A percentile compares a stretch with the other conserved stretches of the same genome.
phyloP scores from a whole-genome alignment of 2,113 vertebrate species.

The Coptodon bakossiorum region DNA sequence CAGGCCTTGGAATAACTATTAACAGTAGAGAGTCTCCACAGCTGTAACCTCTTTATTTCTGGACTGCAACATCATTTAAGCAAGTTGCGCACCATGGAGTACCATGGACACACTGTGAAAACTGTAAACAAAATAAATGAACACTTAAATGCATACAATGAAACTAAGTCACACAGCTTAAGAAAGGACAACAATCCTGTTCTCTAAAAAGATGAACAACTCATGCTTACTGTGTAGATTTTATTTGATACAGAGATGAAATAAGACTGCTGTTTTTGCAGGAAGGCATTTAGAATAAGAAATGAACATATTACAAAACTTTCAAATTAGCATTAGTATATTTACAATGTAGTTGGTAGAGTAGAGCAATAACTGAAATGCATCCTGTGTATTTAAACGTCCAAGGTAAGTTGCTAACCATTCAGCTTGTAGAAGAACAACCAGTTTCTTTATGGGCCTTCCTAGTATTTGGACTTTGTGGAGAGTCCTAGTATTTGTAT shows the following conservation, averaged over 20 bases:
- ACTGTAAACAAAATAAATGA: neutral
- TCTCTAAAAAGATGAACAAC: neutral
- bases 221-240: neutral
- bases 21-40: neutral
- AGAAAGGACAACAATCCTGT: neutral
- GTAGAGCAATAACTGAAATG: neutral
- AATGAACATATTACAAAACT: neutral
- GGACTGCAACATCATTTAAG: neutral
- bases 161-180: neutral
- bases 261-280: neutral
- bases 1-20: neutral
- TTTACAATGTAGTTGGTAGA: neutral
- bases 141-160: neutral
- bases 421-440: neutral
- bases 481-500: neutral
- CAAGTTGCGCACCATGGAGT: neutral
- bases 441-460: neutral
- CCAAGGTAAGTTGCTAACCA: neutral
- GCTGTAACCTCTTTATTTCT: neutral
- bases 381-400: neutral
- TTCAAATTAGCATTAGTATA: neutral
- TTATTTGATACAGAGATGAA: neutral
- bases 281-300: neutral
- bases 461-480: neutral
- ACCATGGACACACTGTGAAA: neutral